Evolutionary conservation across 23 tunicate genomes (phyloP).

Genomic region (Corella eumyota): DNA sequence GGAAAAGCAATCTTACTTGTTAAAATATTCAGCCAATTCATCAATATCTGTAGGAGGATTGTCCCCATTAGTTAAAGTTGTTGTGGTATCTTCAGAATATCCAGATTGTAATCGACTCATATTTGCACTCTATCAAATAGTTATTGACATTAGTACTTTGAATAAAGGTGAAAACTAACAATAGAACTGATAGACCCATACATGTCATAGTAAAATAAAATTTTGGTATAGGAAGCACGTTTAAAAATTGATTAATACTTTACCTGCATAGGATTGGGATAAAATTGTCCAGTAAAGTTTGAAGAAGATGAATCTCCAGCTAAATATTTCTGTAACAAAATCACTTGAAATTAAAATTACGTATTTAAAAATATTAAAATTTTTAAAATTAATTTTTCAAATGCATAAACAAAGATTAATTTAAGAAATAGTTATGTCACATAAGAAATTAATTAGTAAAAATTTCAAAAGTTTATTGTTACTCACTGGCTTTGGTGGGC

Average conservation of each 20-base stretch:
- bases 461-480: neutral
- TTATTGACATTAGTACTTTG: conserved; percentile 1
- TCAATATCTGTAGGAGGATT: conserved; percentile 45
- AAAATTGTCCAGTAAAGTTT: conserved; percentile 53
- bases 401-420: too few relatives aligned
- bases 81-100: conserved; percentile 66
- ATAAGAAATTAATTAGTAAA: too few relatives aligned
- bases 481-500: conserved; percentile 73
- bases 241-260: neutral
- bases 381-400: too few relatives aligned
- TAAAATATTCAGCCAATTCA: conserved; percentile 75
- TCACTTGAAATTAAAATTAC: neutral
- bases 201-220: too few relatives aligned
- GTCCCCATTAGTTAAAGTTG: conserved; percentile 70
- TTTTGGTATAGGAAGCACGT: neutral
- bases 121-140: conserved; percentile 47
- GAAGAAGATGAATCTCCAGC: conserved; percentile 34
- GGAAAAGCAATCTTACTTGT: conserved; percentile 26
- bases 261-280: conserved; percentile 73
- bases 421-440: too few relatives aligned
- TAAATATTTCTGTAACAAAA: conserved; percentile 23
- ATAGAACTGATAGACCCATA: too few relatives aligned
- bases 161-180: neutral
- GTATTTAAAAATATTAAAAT: too few relatives aligned
- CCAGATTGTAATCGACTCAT: conserved; percentile 61